Base-by-base conservation (phyloP, 2,113 vertebrate species). In the Elaphurus davidianus region DNA sequence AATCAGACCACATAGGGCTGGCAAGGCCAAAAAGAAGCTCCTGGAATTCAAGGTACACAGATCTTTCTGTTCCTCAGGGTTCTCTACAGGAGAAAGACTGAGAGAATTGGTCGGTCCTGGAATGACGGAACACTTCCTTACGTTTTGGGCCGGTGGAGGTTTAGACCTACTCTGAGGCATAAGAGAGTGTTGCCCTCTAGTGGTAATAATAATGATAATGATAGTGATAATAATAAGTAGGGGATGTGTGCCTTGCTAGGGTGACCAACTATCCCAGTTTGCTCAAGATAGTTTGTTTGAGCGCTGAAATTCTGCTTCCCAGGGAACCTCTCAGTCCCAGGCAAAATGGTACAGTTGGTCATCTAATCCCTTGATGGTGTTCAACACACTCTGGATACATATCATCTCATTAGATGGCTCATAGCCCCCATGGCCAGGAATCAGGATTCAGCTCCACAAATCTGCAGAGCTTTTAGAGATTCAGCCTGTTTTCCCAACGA, bases 141-240 rank as follows among this genome's bases (percentile, higher is more conserved):
- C 45, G 55, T 97, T 89, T 97, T 16, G 6, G 36, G 74, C 43
- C 30, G 14, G 25, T 4, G 64, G 67, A 27, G 71, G 71, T 14
- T 92, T 87, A 93, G 79, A 93, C 43, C 57, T 93, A 64, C 60
- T 93, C 60, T 36, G 30, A 97, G 90, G 87, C 57, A 43, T 96
- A 94, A 97, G 97, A 96, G 52, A 88, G 82, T 92, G 85, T 95
- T 96, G 94, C 96, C 97, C 96, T 98, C 98, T 98, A 95, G 98
- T 98, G 97, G 97, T 97, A 76, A 81, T 94, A 30, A 45, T 81
- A 33, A 43, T 86, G 30, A 17, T 57, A 43, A 64, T 40, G 33
- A 64, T 81, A 13, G 43, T 21, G 23, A 67, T 59, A 11, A 79
- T 55, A 59, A 55, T 47, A 47, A 79, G 33, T 81, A 94, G 21